Base-by-base conservation (phyloP, 1,140 invertebrate species). In the Dolichoris vasculosae region DNA sequence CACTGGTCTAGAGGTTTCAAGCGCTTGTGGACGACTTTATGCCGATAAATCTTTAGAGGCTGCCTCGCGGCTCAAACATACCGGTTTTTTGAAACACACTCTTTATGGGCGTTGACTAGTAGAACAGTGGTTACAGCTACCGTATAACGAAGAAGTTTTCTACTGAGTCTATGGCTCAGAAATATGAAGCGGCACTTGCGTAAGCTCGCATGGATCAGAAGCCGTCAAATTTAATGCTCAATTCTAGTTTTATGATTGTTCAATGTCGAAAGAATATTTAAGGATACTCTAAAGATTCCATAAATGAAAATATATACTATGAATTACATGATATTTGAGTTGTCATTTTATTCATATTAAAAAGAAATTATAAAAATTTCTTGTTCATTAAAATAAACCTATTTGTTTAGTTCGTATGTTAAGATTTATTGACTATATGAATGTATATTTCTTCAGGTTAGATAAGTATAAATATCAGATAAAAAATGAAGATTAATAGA, bases 41-140 rank as follows among this genome's bases (percentile, higher is more conserved):
- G 81, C 85, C 81, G 80, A 88, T 88, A 86, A 89, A 90, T 90
- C 87, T 89, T 88, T 86, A 75, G 87, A 48, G 84, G 81, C 83
- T 88, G 85, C 88, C 87, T 89, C 82, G 86, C 71, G 69, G 63
- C 82, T 83, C 67, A 51, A 43, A 26, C 13, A 78, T 89, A 89
- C 86, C 86, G 89, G 86, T 89, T 90, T 89, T 89, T 86, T 86
- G 85, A 88, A 86, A 82, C 48, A 6, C 11, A 30, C 86, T 87
- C 87, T 87, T 89, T 90, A 90, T 88, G 86, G 88, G 86, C 82
- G 86, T 87, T 83, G 82, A 71, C 76, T 26, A 69, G n/a, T 32
- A 69, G 67, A 69, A 0, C 30, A 69, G 67, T 38, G 67, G 69
- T 59, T 83, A 73, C 67, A 15, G 32, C 8, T 9, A 2, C n/a